These are phyloP conservation scores for Taeniopygia guttata DNA, from an alignment of 2,797 vertebrate genomes.

Conservation along the genomic window DNA sequence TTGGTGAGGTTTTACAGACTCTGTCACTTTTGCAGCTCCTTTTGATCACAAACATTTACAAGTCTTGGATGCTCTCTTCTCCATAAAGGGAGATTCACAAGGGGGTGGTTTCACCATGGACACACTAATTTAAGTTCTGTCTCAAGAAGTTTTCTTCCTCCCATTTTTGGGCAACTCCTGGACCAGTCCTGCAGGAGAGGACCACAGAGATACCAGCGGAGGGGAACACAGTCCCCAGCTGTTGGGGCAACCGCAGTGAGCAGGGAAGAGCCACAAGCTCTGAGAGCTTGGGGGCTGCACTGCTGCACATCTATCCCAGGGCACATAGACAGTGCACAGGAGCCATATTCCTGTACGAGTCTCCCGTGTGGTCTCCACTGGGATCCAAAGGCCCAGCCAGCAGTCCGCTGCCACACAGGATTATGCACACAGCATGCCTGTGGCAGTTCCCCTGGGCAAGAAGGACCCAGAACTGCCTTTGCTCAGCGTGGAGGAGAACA, in stretches of 20 bases:
- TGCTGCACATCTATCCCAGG: rapidly evolving
- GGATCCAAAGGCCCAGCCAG: background rate
- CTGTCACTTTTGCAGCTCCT: background rate
- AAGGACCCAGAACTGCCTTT: background rate
- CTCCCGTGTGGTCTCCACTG: rapidly evolving
- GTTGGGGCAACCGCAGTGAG: rapidly evolving
- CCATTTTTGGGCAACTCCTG: background rate
- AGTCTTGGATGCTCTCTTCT: background rate
- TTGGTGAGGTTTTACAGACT: background rate
- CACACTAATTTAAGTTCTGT: background rate
- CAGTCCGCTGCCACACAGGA: background rate
- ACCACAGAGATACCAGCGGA: background rate
- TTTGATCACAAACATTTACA: background rate
- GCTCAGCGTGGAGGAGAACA: background rate
- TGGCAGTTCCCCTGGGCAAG: too few species aligned
- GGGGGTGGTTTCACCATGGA: background rate
- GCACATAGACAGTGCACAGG: background rate
- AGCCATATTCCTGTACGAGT: rapidly evolving
- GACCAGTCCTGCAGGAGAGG: background rate
- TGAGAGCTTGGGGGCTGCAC: background rate
- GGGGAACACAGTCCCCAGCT: rapidly evolving
- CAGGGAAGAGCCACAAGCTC: too few species aligned
- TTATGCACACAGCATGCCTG: background rate
- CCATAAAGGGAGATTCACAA: background rate
- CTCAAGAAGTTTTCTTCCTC: background rate